Conservation (phyloP, 1,140 invertebrate species). For the Phthorimaea operculella region DNA sequence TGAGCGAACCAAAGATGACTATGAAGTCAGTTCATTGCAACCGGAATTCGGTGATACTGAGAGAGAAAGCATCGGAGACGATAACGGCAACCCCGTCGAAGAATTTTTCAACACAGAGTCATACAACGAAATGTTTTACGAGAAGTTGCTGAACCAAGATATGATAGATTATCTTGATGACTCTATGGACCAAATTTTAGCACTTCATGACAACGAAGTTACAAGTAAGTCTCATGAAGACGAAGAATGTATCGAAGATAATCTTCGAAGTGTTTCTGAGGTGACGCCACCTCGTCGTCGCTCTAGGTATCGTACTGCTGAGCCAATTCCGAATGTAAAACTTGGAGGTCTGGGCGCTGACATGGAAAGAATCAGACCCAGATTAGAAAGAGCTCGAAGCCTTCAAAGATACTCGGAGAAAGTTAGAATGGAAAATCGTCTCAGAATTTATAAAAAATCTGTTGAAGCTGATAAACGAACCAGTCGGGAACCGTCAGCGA, state of each 20-base stretch:
- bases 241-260: slow-evolving; percentile 20
- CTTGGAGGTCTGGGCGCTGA: slow-evolving; percentile 57
- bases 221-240: slow-evolving; percentile 28
- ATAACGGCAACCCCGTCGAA: slow-evolving; percentile 12
- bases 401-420: slow-evolving; percentile 60
- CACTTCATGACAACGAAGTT: slow-evolving; percentile 28
- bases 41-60: slow-evolving; percentile 58
- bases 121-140: slow-evolving; percentile 59
- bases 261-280: slow-evolving; percentile 52
- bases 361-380: slow-evolving; percentile 52
- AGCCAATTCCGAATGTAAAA: slow-evolving; percentile 38
- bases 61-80: slow-evolving; percentile 41
- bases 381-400: slow-evolving; percentile 54
- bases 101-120: slow-evolving; percentile 55
- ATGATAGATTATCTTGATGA: slow-evolving; percentile 35
- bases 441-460: slow-evolving; percentile 53
- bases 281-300: slow-evolving; percentile 35
- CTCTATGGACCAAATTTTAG: slow-evolving; percentile 35
- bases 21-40: slow-evolving; percentile 49
- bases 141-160: slow-evolving; percentile 43
- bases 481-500: slow-evolving; percentile 26
- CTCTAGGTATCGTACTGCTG: slow-evolving; percentile 27
- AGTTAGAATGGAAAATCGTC: slow-evolving; percentile 54
- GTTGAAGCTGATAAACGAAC: slow-evolving; percentile 34
- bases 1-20: slow-evolving; percentile 15